Base-by-base conservation (phyloP, 2,888 invertebrate genomes). In the Perizoma affinitatum region DNA sequence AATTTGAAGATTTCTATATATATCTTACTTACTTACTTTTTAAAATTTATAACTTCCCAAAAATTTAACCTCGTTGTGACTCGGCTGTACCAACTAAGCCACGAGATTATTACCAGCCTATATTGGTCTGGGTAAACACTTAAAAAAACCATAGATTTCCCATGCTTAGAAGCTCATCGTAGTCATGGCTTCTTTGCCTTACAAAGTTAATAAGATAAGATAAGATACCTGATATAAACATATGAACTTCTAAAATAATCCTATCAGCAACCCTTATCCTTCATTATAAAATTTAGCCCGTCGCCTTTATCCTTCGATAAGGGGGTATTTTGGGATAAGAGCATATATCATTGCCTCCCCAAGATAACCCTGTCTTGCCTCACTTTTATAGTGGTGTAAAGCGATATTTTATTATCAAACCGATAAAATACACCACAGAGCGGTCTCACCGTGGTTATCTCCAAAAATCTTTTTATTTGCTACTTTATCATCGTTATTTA, bases 401-500 rank as follows among this genome's bases (percentile, higher is more conserved):
- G 83, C 81, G 83, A 87, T 89, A 87, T 84, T 87, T 88, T 87
- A 88, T 87, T 84, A 87, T 84, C 81, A 75, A 65, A 67, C 71
- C 78, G 84, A 88, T 87, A 88, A 88, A 86, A 84, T 77, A 71
- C 80, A 76, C 75, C 74, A 74, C 72, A 75, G 67, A 65, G 67
- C 66, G 61, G 72, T 76, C 78, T 75, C 76, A 71, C 70, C 67
- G 70, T 75, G 79, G 86, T 86, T 88, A 88, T 89, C 87, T 84
- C 70, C 70, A 65, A 74, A 76, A 74, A 87, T 84, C 83, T 85
- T 86, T 84, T 90, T 86, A 86, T 87, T 84, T 78, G 78, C 70
- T 76, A 78, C 80, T 88, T 86, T 87, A 88, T 89, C 89, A 86
- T 83, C 78, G 77, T 88, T 87, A 88, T 88, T 89, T 88, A 90